Percentiles rank a stretch among this genome's conserved stretches.
phyloP scores from a whole-genome alignment of 53 echinoderm and acorn worm species.

The Pentamera pediparva region DNA sequence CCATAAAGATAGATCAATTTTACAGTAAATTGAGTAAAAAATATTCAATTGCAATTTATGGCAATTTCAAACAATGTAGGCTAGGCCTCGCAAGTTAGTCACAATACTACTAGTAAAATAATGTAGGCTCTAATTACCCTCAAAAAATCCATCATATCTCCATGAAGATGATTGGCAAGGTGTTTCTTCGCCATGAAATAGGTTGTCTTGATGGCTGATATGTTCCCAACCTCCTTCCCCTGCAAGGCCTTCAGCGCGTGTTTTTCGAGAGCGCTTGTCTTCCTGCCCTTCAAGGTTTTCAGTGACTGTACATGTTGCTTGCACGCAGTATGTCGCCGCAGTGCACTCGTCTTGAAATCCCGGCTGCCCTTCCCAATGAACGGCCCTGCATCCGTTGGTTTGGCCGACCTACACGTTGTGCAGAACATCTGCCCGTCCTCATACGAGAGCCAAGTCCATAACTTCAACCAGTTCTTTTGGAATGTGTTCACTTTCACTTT shows the following conservation, averaged over 20 bases:
- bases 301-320: background rate
- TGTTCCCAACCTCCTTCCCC: background rate
- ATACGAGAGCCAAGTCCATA: slow-evolving; percentile 6
- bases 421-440: slow-evolving; percentile 5
- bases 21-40: too few relatives aligned
- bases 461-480: background rate
- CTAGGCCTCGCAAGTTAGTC: background rate
- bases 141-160: background rate
- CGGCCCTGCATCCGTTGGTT: background rate
- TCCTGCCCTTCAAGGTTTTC: background rate
- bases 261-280: background rate
- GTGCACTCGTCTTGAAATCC: slow-evolving; percentile 4
- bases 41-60: too few relatives aligned
- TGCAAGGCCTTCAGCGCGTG: background rate
- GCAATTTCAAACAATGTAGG: background rate
- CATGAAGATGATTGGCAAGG: background rate
- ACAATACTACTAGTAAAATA: background rate
- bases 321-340: background rate
- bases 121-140: background rate
- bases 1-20: too few relatives aligned
- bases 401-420: background rate
- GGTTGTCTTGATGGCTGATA: background rate
- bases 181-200: slow-evolving; percentile 10
- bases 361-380: slow-evolving; percentile 5
- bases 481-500: background rate